A percentile compares a stretch with the other conserved stretches of the same genome.
Conservation (phyloP, 2,113 vertebrate genomes). For the Eidolon helvum region DNA sequence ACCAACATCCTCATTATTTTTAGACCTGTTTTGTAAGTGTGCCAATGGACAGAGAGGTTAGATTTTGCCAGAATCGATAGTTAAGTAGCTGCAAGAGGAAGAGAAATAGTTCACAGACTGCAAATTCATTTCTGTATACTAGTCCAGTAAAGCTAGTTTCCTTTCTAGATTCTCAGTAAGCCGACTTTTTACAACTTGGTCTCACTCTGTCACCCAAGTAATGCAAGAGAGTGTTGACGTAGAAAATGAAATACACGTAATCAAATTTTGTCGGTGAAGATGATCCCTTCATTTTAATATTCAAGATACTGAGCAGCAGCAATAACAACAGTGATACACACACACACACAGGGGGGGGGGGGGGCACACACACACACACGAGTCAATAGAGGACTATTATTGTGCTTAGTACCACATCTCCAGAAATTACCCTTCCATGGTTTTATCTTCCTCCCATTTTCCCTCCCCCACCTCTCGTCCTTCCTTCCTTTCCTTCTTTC, state of each 20-base stretch:
- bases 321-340: not conserved
- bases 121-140: not conserved
- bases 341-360: too few relatives aligned
- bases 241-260: not conserved
- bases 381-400: not conserved
- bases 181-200: not conserved
- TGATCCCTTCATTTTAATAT: not conserved
- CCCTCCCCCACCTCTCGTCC: accelerated
- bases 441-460: accelerated
- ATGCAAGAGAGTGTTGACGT: not conserved
- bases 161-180: not conserved
- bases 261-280: not conserved
- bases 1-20: not conserved
- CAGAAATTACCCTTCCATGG: not conserved
- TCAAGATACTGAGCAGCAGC: not conserved
- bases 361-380: not conserved
- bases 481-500: too few relatives aligned
- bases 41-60: not conserved
- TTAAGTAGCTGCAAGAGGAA: not conserved
- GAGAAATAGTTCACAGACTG: not conserved
- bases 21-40: not conserved
- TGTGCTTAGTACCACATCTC: not conserved
- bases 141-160: not conserved
- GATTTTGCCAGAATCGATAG: not conserved
- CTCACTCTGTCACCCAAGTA: not conserved